These are phyloP conservation scores for Cyphomyrmex costatus DNA, from an alignment of 1,140 invertebrate genomes.

Conservation along the genomic window DNA sequence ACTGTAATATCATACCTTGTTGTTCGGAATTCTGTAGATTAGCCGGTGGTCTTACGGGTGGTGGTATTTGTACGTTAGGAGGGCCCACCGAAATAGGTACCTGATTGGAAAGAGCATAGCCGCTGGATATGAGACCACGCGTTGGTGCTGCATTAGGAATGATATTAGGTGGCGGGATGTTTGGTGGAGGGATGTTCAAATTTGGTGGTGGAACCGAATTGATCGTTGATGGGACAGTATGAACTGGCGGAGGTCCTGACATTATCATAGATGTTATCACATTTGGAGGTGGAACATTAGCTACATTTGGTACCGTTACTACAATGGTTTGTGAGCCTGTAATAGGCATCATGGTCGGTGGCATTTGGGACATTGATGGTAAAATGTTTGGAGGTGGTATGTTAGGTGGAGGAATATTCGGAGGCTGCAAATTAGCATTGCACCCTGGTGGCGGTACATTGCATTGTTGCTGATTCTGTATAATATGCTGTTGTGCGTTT, in stretches of 20 bases:
- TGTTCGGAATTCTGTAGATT: slow-evolving; percentile 77
- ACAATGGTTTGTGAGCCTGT: slow-evolving; percentile 85
- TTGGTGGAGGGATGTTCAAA: slow-evolving; percentile 82
- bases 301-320: slow-evolving; percentile 80
- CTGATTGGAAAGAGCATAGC: slow-evolving; percentile 81
- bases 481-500: slow-evolving; percentile 79
- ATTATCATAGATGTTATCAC: slow-evolving; percentile 85
- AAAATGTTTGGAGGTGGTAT: slow-evolving; percentile 82
- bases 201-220: slow-evolving; percentile 83
- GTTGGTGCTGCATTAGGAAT: slow-evolving; percentile 79
- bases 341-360: slow-evolving; percentile 83
- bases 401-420: slow-evolving; percentile 86
- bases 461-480: slow-evolving; percentile 83
- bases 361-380: slow-evolving; percentile 83
- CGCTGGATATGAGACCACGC: slow-evolving; percentile 77
- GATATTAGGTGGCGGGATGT: slow-evolving; percentile 81
- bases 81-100: slow-evolving; percentile 74
- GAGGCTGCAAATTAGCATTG: slow-evolving; percentile 85
- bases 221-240: slow-evolving; percentile 78
- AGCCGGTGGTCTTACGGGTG: slow-evolving; percentile 79
- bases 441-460: slow-evolving; percentile 83
- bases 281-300: slow-evolving; percentile 83
- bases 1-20: slow-evolving; percentile 77
- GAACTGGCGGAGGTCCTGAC: slow-evolving; percentile 82
- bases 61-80: slow-evolving; percentile 82